phyloP scores from a whole-genome alignment of 1,140 invertebrate species.

The Calephelis nemesis region DNA sequence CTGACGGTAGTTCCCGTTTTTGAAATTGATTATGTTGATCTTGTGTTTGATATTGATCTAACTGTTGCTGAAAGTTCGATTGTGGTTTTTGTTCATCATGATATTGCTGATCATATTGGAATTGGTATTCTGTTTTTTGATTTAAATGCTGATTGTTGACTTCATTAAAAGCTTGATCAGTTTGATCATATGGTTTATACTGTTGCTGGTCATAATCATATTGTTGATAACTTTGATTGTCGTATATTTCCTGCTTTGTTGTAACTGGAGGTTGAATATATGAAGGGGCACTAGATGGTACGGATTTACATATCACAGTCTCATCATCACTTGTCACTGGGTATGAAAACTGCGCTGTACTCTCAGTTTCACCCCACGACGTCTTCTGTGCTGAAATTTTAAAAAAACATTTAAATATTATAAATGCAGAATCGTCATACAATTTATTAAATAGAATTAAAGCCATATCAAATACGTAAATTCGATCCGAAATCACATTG shows the following conservation, averaged over 20 bases:
- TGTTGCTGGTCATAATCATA: conserved; percentile 78
- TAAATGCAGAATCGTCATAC: conserved; percentile 45
- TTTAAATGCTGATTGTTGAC: conserved; percentile 44
- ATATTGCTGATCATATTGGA: conserved; percentile 43
- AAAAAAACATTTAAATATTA: conserved; percentile 49
- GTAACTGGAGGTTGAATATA: conserved; percentile 56
- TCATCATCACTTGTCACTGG: conserved; percentile 52
- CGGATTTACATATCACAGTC: conserved; percentile 52
- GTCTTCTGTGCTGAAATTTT: conserved; percentile 71
- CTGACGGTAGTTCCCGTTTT: conserved; percentile 52
- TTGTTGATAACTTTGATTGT: conserved; percentile 56
- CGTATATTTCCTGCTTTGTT: conserved; percentile 58
- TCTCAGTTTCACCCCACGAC: conserved; percentile 63
- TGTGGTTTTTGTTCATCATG: conserved; percentile 36
- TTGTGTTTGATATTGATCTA: conserved; percentile 38
- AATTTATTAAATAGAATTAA: conserved; percentile 40
- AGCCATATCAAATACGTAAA: conserved; percentile 41
- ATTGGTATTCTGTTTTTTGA: conserved; percentile 42
- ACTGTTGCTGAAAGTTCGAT: conserved; percentile 40
- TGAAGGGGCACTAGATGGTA: conserved; percentile 54
- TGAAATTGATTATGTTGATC: conserved; percentile 35
- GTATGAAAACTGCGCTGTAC: conserved; percentile 57
- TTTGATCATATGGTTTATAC: conserved; percentile 43
- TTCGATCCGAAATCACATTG: conserved; percentile 15
- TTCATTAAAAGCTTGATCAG: conserved; percentile 40